Percentiles rank a stretch among this genome's conserved stretches.
Evolutionary conservation across 1,140 invertebrate species (phyloP).

Genomic region (Platorchestia sp.): DNA sequence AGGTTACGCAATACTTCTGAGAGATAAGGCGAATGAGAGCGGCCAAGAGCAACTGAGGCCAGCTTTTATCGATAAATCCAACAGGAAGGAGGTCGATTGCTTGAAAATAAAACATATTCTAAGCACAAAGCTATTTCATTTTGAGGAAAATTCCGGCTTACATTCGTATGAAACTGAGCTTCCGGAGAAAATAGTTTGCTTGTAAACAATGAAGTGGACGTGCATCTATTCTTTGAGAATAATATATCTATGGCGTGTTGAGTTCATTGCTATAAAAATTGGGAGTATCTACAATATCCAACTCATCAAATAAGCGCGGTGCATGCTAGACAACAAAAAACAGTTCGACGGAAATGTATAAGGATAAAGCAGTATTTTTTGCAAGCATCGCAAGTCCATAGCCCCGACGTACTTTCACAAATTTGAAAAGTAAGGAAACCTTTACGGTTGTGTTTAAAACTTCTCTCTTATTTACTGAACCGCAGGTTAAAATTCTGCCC

Average conservation of each 20-base stretch:
- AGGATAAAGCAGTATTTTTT: background rate
- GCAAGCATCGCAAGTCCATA: background rate
- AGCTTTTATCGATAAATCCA: background rate
- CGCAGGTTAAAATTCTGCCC: background rate
- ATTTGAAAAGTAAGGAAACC: background rate
- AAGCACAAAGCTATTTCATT: background rate
- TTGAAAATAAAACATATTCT: background rate
- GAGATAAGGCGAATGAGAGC: constrained; percentile 16
- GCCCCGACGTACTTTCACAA: background rate
- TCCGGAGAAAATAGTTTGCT: background rate
- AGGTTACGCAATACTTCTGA: constrained; percentile 22
- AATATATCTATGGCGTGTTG: background rate
- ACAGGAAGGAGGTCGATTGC: constrained; percentile 1
- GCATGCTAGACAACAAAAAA: background rate
- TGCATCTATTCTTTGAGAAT: background rate
- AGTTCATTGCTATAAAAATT: background rate
- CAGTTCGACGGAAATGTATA: background rate
- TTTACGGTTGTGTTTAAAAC: background rate
- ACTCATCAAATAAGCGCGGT: background rate
- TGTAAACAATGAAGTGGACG: background rate
- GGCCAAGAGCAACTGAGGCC: background rate
- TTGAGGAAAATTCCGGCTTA: background rate
- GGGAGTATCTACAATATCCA: no score
- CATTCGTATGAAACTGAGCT: background rate
- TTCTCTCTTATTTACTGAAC: background rate